Conservation (phyloP, 2,797 vertebrate genomes). For the Oophaga sylvatica region DNA sequence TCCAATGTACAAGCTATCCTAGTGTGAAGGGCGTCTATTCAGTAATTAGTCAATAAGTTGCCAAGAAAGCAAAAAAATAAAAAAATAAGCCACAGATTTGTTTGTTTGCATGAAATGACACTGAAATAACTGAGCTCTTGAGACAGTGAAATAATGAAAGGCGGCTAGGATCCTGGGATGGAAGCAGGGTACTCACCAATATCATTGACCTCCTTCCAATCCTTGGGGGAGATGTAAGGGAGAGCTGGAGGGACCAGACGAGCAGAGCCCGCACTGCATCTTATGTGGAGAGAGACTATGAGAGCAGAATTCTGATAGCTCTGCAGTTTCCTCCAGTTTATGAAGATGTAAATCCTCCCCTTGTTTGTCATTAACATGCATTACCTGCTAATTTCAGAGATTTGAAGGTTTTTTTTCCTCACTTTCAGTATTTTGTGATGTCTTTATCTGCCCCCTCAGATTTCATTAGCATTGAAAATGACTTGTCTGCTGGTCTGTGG, state of each 20-base stretch:
- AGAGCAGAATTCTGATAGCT: conserved; percentile 72
- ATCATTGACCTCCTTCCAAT: conserved; percentile 71
- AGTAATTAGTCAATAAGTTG: conserved; percentile 56
- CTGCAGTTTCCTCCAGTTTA: conserved; percentile 71
- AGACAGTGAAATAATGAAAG: background rate
- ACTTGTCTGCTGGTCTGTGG: conserved; percentile 73
- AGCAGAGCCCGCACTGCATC: conserved; percentile 72
- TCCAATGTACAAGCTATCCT: background rate
- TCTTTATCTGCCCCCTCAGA: conserved; percentile 77
- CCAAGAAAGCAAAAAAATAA: conserved; percentile 54
- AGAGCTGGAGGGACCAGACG: conserved; percentile 64
- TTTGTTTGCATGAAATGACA: background rate
- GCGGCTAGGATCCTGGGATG: conserved; percentile 24
- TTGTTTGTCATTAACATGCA: conserved; percentile 70
- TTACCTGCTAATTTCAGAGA: conserved; percentile 79
- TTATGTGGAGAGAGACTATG: conserved; percentile 72
- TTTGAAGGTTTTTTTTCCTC: conserved; percentile 76
- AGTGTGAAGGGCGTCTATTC: background rate
- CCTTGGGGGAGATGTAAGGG: conserved; percentile 64
- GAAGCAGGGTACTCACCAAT: conserved; percentile 72
- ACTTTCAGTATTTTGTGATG: conserved; percentile 78
- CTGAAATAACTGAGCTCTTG: conserved; percentile 44
- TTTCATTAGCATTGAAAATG: conserved; percentile 83
- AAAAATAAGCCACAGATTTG: conserved; percentile 48
- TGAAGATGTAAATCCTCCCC: conserved; percentile 74